Conservation (phyloP, 2,113 vertebrate genomes). For the Pagrus major region DNA sequence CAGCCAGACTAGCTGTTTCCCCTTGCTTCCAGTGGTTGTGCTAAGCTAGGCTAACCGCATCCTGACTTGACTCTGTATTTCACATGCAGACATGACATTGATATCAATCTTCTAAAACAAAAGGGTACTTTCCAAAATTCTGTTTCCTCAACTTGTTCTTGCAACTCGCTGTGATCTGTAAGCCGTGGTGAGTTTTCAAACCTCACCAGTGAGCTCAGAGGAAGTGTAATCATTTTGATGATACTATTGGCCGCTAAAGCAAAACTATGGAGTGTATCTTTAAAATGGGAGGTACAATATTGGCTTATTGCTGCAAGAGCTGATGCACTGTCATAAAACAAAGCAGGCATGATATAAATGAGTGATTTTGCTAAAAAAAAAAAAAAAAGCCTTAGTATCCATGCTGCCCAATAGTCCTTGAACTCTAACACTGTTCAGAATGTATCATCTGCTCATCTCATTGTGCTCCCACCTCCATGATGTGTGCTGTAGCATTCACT, state of each 20-base stretch:
- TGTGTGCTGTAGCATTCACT: slow-evolving; percentile 7
- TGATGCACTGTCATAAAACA: not conserved
- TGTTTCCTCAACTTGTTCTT: too few relatives aligned
- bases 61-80: too few relatives aligned
- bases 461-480: not conserved
- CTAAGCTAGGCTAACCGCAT: too few relatives aligned
- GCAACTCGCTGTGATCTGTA: not conserved
- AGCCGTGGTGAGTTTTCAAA: not conserved
- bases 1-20: too few relatives aligned
- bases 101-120: too few relatives aligned
- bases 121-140: too few relatives aligned
- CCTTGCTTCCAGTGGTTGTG: too few relatives aligned
- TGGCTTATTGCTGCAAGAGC: not conserved
- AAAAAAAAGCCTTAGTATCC: not conserved
- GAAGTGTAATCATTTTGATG: not conserved
- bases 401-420: not conserved
- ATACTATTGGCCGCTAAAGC: not conserved
- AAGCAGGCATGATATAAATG: not conserved
- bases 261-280: not conserved
- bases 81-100: too few relatives aligned
- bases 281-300: not conserved
- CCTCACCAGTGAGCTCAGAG: not conserved
- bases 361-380: not conserved
- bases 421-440: not conserved
- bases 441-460: not conserved